These are phyloP conservation scores for Urosaurus nigricauda DNA, from an alignment of 2,797 vertebrate genomes.

Conservation along the genomic window DNA sequence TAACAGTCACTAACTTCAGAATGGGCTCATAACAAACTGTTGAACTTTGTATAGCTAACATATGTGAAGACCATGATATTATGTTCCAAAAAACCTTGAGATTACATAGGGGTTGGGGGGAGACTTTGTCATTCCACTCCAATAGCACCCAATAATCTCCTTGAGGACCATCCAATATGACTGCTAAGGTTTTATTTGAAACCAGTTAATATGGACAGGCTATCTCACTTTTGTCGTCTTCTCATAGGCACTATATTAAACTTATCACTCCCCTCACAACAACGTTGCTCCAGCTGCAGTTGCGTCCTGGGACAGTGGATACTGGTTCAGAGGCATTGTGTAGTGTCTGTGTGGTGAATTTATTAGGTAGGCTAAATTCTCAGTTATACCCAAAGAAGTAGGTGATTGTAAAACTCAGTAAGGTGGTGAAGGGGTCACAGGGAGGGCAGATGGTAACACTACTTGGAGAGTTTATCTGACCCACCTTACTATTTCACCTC, in stretches of 20 bases:
- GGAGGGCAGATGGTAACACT: slow-evolving; percentile 51
- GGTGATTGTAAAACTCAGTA: slow-evolving; percentile 40
- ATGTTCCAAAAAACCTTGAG: slow-evolving; percentile 36
- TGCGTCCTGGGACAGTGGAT: neutral
- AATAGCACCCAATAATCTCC: slow-evolving; percentile 57
- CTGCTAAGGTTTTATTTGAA: slow-evolving; percentile 54
- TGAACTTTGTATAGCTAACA: slow-evolving; percentile 38
- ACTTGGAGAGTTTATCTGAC: slow-evolving; percentile 47
- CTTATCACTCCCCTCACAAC: slow-evolving; percentile 50
- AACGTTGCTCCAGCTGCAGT: slow-evolving; percentile 40
- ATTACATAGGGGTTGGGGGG: slow-evolving; percentile 47
- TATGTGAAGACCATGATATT: neutral
- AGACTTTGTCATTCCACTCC: slow-evolving; percentile 37
- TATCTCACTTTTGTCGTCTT: slow-evolving; percentile 36
- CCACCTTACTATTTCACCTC: neutral
- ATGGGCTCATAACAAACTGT: slow-evolving; percentile 24
- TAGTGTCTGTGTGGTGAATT: slow-evolving; percentile 31
- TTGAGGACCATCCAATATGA: slow-evolving; percentile 24
- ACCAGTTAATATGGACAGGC: slow-evolving; percentile 23
- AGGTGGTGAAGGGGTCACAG: slow-evolving; percentile 53
- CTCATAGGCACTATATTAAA: slow-evolving; percentile 43
- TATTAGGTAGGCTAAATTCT: slow-evolving; percentile 37
- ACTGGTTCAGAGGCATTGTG: slow-evolving; percentile 22
- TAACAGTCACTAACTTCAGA: slow-evolving; percentile 21
- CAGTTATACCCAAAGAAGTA: slow-evolving; percentile 47